These are phyloP conservation scores for Drosophila meridionalis DNA, from an alignment of 2,888 invertebrate species.

Conservation along the genomic window DNA sequence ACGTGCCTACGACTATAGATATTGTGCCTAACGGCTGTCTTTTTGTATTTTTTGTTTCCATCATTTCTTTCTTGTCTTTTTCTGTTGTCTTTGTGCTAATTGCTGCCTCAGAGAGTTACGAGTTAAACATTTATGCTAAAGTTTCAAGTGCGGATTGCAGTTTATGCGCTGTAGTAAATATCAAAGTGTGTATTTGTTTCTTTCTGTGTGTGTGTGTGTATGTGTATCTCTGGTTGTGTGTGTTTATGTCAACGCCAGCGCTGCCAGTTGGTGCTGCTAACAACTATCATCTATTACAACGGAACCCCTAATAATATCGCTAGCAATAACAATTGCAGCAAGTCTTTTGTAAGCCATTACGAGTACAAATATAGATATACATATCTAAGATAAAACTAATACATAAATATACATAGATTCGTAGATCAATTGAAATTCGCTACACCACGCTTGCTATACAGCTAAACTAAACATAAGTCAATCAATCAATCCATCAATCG, in stretches of 20 bases:
- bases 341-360: conserved; percentile 77
- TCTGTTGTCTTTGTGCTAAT: conserved; percentile 50
- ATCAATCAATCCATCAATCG: conserved; percentile 14
- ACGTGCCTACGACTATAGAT: conserved; percentile 8
- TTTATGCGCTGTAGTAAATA: conserved; percentile 68
- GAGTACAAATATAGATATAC: conserved; percentile 53
- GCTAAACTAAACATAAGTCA: conserved; percentile 65
- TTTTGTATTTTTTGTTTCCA: not conserved
- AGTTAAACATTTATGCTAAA: conserved; percentile 64
- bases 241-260: conserved; percentile 74
- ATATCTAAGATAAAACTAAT: conserved; percentile 55
- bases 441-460: conserved; percentile 62
- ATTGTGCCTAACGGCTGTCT: conserved; percentile 20
- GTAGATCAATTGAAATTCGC: conserved; percentile 62
- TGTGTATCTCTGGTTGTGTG: conserved; percentile 38
- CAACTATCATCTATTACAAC: conserved; percentile 51
- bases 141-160: conserved; percentile 53
- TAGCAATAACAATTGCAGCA: conserved; percentile 59
- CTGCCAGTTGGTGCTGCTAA: conserved; percentile 73
- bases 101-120: conserved; percentile 15
- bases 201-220: conserved; percentile 18
- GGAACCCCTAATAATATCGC: conserved; percentile 59
- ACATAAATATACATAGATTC: conserved; percentile 42
- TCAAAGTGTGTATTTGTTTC: conserved; percentile 18
- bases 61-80: not conserved